Evolutionary conservation across 64 coral and sea anemone genomes (phyloP).

Genomic region (Stichodactyla mertensii): DNA sequence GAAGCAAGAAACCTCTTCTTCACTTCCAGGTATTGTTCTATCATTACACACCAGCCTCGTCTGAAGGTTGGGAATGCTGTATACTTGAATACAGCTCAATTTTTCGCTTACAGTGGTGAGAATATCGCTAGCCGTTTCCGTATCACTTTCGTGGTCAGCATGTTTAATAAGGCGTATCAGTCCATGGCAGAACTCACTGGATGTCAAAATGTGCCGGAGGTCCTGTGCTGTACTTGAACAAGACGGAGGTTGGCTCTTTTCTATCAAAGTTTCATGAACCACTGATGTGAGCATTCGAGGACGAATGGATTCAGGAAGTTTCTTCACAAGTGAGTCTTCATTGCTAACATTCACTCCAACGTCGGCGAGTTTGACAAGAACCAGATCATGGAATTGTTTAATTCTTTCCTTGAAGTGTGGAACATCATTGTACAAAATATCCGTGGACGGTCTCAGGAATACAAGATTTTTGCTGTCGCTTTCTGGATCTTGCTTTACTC

Average conservation of each 20-base stretch:
- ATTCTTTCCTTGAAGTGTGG: constrained; percentile 27
- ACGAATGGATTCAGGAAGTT: constrained; percentile 22
- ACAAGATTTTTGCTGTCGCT: not conserved
- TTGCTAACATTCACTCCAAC: not conserved
- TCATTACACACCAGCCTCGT: constrained; percentile 47
- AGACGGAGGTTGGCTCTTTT: not conserved
- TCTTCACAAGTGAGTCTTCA: constrained; percentile 28
- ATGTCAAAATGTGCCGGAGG: not conserved
- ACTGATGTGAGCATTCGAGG: constrained; percentile 38
- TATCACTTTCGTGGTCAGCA: constrained; percentile 18
- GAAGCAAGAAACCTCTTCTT: constrained; percentile 35
- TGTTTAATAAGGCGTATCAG: constrained; percentile 54
- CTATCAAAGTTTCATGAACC: constrained; percentile 13
- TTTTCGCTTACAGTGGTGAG: not conserved
- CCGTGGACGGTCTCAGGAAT: not conserved
- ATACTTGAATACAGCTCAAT: constrained; percentile 12
- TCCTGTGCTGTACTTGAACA: constrained; percentile 1
- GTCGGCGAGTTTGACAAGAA: constrained; percentile 26
- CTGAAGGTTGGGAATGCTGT: constrained; percentile 1
- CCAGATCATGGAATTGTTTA: not conserved
- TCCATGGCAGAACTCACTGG: constrained; percentile 53
- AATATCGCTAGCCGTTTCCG: not conserved
- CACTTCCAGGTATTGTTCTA: constrained; percentile 17
- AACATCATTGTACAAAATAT: constrained; percentile 40
- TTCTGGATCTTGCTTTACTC: not conserved